phyloP scores from a whole-genome alignment of 2,797 vertebrate species.

The Ceryle rudis region DNA sequence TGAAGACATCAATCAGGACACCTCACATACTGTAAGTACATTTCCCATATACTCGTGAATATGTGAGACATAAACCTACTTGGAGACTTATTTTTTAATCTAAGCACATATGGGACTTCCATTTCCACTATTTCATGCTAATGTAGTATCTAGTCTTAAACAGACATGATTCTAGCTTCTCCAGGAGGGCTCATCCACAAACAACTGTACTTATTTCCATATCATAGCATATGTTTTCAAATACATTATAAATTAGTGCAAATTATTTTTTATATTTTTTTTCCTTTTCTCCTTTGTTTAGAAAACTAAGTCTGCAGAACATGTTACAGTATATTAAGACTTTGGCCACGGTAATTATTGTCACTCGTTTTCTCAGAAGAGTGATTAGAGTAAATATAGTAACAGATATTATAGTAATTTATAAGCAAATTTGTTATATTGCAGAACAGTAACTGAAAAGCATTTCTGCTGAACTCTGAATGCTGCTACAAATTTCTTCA shows the following conservation, averaged over 20 bases:
- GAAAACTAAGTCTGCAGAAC: background rate
- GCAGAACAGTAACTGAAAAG: background rate
- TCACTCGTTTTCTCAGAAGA: background rate
- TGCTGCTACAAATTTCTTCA: background rate
- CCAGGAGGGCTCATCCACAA: background rate
- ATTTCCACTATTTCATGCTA: background rate
- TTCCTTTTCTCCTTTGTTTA: background rate
- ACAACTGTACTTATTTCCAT: background rate
- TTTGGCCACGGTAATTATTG: background rate
- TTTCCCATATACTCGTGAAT: background rate
- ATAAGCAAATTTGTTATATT: background rate
- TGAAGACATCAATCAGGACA: background rate
- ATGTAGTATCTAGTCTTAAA: background rate
- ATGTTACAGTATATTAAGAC: background rate
- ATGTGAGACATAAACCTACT: background rate
- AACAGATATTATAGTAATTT: background rate
- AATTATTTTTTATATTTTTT: background rate
- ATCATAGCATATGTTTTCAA: background rate
- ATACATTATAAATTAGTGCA: background rate
- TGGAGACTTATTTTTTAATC: constrained; percentile 15
- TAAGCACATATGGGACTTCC: constrained; percentile 11
- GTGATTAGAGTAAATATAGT: background rate
- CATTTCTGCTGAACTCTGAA: background rate
- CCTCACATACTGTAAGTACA: background rate
- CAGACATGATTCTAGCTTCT: background rate